Percentiles rank a stretch among this genome's conserved stretches.
Evolutionary conservation across 2,797 vertebrate genomes (phyloP).

Genomic region (Microctenopoma stevenorrisi): DNA sequence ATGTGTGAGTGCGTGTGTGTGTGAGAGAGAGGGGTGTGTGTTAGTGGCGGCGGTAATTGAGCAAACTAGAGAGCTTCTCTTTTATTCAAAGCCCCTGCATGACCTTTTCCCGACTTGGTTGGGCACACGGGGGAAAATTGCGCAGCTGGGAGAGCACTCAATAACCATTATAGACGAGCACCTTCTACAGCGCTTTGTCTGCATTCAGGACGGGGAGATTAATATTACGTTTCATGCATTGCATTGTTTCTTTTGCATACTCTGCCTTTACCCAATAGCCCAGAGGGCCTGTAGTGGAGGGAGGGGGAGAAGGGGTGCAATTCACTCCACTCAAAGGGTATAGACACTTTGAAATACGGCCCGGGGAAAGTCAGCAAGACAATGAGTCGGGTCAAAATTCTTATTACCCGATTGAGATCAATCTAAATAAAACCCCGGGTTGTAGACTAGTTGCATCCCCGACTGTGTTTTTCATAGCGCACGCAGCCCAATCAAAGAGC

Average conservation of each 20-base stretch:
- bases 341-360: slow-evolving; percentile 81
- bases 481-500: slow-evolving; percentile 77
- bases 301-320: slow-evolving; percentile 44
- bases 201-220: slow-evolving; percentile 79
- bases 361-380: slow-evolving; percentile 75
- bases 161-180: slow-evolving; percentile 78
- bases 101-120: slow-evolving; percentile 77
- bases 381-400: slow-evolving; percentile 81
- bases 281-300: slow-evolving; percentile 52
- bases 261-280: slow-evolving; percentile 71
- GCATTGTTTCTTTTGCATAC: slow-evolving; percentile 80
- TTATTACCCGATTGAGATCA: slow-evolving; percentile 78
- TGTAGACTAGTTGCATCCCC: slow-evolving; percentile 80
- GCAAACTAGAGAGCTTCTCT: slow-evolving; percentile 66
- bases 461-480: slow-evolving; percentile 80
- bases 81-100: slow-evolving; percentile 67
- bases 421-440: slow-evolving; percentile 81
- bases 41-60: slow-evolving; percentile 65
- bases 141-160: slow-evolving; percentile 78
- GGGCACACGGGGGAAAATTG: slow-evolving; percentile 68
- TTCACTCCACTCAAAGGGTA: slow-evolving; percentile 75
- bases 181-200: slow-evolving; percentile 76
- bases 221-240: slow-evolving; percentile 84
- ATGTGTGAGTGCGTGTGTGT: slow-evolving; percentile 22
- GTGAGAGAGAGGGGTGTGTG: slow-evolving; percentile 3